Evolutionary conservation across 1,140 invertebrate genomes (phyloP).

Genomic region (Zaprionus inermis): DNA sequence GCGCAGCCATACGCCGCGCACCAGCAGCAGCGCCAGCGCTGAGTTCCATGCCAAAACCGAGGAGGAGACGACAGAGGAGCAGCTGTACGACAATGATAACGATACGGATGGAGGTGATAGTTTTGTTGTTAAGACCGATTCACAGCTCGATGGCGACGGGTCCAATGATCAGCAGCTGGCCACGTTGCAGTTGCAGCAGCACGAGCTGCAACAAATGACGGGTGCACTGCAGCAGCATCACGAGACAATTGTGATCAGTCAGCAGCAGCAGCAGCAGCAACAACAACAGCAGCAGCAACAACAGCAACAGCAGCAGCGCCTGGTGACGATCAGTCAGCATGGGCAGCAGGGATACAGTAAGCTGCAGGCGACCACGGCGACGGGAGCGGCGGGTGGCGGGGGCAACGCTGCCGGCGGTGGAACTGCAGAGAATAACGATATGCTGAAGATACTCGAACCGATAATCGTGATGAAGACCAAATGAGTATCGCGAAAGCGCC

Average conservation of each 20-base stretch:
- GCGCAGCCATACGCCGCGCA: slow-evolving; percentile 72
- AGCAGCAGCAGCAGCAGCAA: slow-evolving; percentile 63
- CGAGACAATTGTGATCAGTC: slow-evolving; percentile 67
- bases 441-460: slow-evolving; percentile 83
- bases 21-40: slow-evolving; percentile 66
- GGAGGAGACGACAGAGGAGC: slow-evolving; percentile 63
- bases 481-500: slow-evolving; percentile 71
- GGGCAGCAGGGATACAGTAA: slow-evolving; percentile 60
- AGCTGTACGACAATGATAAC: slow-evolving; percentile 66
- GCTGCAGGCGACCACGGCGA: slow-evolving; percentile 38
- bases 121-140: slow-evolving; percentile 65
- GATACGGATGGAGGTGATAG: slow-evolving; percentile 47
- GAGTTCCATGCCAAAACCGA: slow-evolving; percentile 70
- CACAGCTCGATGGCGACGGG: slow-evolving; percentile 59
- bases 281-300: slow-evolving; percentile 68
- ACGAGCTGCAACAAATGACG: slow-evolving; percentile 63
- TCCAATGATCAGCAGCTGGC: slow-evolving; percentile 64
- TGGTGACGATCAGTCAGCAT: slow-evolving; percentile 41
- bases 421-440: slow-evolving; percentile 77
- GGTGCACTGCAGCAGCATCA: slow-evolving; percentile 62
- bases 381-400: slow-evolving; percentile 28
- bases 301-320: slow-evolving; percentile 48
- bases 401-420: slow-evolving; percentile 34
- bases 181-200: slow-evolving; percentile 63
- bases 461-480: slow-evolving; percentile 84